Conservation (phyloP, 2,797 vertebrate species). For the Coregonus suidteri region DNA sequence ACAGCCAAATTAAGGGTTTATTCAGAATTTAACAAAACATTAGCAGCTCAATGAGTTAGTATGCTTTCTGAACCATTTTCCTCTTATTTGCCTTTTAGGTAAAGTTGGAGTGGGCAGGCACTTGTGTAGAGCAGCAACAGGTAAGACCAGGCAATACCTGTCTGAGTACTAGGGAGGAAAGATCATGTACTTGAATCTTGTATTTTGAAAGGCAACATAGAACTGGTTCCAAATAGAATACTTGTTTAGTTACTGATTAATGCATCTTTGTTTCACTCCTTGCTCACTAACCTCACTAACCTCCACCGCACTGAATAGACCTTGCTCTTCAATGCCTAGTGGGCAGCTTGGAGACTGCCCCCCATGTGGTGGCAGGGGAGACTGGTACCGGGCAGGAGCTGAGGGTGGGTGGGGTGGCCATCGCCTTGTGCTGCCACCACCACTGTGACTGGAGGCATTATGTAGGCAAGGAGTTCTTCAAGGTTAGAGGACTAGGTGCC, state of each 20-base stretch:
- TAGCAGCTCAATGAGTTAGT: too few relatives aligned
- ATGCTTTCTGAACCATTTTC: too few relatives aligned
- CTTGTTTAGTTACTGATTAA: too few relatives aligned
- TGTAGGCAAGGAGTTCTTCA: conserved; percentile 90
- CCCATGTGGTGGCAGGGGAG: conserved; percentile 8
- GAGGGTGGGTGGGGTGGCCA: conserved; percentile 81
- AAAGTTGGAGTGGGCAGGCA: conserved; percentile 93
- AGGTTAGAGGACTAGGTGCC: conserved; percentile 80
- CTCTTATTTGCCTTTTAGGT: conserved; percentile 64
- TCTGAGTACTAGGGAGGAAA: too few relatives aligned
- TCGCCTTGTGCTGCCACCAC: conserved; percentile 96
- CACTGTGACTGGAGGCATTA: conserved; percentile 95
- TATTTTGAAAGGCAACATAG: too few relatives aligned
- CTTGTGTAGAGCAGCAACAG: conserved; percentile 92
- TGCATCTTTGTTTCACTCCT: not conserved
- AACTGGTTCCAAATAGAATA: too few relatives aligned
- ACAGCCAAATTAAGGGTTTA: too few relatives aligned
- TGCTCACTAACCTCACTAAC: not conserved
- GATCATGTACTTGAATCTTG: too few relatives aligned
- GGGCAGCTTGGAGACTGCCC: conserved; percentile 57
- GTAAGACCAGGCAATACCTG: conserved; percentile 61
- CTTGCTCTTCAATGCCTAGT: conserved; percentile 90
- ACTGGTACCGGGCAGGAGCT: not conserved
- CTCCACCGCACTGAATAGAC: conserved; percentile 71
- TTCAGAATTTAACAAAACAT: too few relatives aligned